Conservation (phyloP, 2,888 invertebrate genomes). For the Phengaris arion region DNA sequence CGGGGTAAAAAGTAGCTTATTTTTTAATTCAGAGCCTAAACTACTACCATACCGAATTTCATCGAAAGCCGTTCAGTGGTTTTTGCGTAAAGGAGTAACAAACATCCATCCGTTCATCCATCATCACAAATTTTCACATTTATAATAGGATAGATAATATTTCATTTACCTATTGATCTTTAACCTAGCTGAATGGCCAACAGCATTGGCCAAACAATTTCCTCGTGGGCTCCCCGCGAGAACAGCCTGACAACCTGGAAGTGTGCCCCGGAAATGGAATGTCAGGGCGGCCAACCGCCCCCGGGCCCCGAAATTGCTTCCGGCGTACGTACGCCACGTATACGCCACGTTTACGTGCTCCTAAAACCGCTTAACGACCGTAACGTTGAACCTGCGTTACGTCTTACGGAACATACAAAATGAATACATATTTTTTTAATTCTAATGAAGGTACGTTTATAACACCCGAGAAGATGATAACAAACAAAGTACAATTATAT, state of each 20-base stretch:
- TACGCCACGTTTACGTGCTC: constrained; percentile 19
- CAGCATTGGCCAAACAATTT: constrained; percentile 72
- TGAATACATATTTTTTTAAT: too few relatives aligned
- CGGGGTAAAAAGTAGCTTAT: too few relatives aligned
- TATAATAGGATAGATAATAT: neutral
- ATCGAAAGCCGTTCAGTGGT: too few relatives aligned
- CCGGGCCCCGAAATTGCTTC: constrained; percentile 64
- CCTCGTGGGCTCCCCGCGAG: constrained; percentile 69
- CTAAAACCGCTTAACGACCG: constrained; percentile 26
- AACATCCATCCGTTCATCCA: too few relatives aligned
- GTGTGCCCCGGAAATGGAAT: constrained; percentile 69
- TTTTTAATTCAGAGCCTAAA: too few relatives aligned
- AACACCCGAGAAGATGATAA: too few relatives aligned
- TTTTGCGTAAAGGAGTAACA: too few relatives aligned
- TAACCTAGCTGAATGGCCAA: constrained; percentile 37
- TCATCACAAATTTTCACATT: too few relatives aligned
- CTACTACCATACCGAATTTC: too few relatives aligned
- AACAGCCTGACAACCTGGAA: constrained; percentile 64
- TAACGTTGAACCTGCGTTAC: constrained; percentile 16
- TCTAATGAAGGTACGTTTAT: too few relatives aligned
- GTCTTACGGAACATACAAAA: too few relatives aligned
- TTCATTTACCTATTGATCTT: neutral
- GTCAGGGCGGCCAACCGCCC: constrained; percentile 62
- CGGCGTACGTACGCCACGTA: constrained; percentile 41
- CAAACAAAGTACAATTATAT: too few relatives aligned